phyloP scores from a whole-genome alignment of 1,140 invertebrate species.

The Drosophila pseudoobscura region DNA sequence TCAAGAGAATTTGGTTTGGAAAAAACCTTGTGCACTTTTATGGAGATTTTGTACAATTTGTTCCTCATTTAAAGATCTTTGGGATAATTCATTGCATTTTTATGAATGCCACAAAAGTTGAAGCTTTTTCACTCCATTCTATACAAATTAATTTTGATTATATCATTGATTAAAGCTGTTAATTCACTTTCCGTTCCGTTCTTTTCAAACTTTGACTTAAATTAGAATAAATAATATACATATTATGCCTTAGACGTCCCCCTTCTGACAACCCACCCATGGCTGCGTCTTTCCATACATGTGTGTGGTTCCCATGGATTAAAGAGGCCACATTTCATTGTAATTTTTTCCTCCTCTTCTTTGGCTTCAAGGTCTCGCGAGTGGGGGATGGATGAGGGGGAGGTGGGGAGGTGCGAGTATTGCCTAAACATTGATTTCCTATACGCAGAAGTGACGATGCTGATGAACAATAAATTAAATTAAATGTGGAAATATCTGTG shows the following conservation, averaged over 20 bases:
- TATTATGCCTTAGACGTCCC: neutral
- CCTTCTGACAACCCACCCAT: neutral
- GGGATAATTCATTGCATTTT: no score
- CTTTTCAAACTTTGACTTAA: no score
- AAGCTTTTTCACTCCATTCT: no score
- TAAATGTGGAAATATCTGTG: constrained; percentile 16
- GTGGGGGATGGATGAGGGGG: neutral
- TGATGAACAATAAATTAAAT: constrained; percentile 35
- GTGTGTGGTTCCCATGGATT: constrained; percentile 37
- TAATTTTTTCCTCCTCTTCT: constrained; percentile 32
- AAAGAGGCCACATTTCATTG: constrained; percentile 22
- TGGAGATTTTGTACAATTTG: no score
- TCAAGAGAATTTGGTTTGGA: no score
- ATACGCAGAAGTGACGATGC: constrained; percentile 23
- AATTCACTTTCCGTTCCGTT: no score
- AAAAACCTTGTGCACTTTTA: no score
- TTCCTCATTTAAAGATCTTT: no score
- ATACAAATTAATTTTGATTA: no score
- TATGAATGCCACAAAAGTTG: no score
- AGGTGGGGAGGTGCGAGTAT: neutral
- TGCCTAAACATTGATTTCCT: constrained; percentile 36
- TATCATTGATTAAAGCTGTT: no score
- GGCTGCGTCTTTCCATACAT: constrained; percentile 7
- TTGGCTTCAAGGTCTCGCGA: constrained; percentile 33
- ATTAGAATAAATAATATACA: no score